phyloP scores from a whole-genome alignment of 2,113 vertebrate genomes.

The Calypte anna region DNA sequence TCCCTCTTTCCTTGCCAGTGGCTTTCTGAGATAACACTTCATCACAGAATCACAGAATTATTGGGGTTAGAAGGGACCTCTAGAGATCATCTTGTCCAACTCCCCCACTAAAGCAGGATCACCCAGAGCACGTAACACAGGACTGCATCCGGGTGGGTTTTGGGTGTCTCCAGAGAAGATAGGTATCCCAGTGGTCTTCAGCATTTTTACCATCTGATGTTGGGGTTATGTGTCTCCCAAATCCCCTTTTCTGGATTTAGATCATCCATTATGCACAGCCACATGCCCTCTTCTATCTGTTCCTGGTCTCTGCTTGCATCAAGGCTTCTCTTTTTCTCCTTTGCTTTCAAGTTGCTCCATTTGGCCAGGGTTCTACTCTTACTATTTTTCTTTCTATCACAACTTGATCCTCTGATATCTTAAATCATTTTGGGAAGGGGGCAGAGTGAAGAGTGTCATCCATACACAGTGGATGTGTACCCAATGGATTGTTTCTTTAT shows the following conservation, averaged over 20 bases:
- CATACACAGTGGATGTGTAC: not conserved
- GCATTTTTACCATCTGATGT: not conserved
- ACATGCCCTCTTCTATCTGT: not conserved
- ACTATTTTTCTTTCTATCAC: not conserved
- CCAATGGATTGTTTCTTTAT: not conserved
- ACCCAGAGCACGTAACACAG: no score
- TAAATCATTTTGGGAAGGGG: not conserved
- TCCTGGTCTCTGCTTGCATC: not conserved
- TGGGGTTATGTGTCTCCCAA: not conserved
- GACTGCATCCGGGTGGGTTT: no score
- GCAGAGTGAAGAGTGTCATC: not conserved
- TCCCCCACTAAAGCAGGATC: no score
- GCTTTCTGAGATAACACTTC: not conserved
- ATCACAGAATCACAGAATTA: no score
- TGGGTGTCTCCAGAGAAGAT: no score
- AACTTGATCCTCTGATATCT: not conserved
- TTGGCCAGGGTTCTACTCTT: not conserved
- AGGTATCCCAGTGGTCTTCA: not conserved
- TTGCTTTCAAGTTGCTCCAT: not conserved
- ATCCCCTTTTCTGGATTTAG: not conserved
- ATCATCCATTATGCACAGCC: not conserved
- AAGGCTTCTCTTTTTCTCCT: not conserved
- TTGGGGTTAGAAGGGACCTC: no score
- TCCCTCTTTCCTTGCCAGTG: not conserved
- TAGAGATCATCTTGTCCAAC: no score